Conservation (phyloP, 2,888 invertebrate genomes). For the Smittia aterrima region DNA sequence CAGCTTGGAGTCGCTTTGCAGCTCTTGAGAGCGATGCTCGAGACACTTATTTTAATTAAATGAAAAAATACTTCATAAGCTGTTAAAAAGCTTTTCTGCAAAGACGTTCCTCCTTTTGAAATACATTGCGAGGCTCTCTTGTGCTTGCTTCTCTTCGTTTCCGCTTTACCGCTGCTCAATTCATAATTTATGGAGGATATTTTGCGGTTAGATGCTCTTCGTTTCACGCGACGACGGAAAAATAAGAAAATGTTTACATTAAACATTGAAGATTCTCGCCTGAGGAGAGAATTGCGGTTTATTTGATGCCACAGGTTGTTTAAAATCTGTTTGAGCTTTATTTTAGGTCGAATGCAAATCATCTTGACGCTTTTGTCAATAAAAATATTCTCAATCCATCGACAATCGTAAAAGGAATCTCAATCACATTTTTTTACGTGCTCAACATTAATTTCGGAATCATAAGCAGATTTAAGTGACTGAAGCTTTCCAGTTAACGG, state of each 20-base stretch:
- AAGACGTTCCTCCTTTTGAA: not conserved
- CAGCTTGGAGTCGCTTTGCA: too few species aligned
- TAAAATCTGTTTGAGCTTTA: not conserved
- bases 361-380: too few species aligned
- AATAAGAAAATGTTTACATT: slow-evolving; percentile 1
- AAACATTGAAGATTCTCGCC: not conserved
- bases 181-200: too few species aligned
- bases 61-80: not conserved
- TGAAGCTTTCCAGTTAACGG: not conserved
- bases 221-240: not conserved
- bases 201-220: too few species aligned
- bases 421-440: not conserved
- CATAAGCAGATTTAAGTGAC: not conserved
- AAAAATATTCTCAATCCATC: too few species aligned
- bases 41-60: not conserved
- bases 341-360: too few species aligned
- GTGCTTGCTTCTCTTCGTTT: too few species aligned
- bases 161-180: too few species aligned
- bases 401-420: not conserved
- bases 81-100: slow-evolving; percentile 3
- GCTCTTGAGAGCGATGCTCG: too few species aligned
- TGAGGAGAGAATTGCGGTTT: not conserved
- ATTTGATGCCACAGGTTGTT: slow-evolving; percentile 12
- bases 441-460: not conserved
- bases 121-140: not conserved